Base-by-base conservation (phyloP, 2,797 vertebrate genomes). In the Danio aesculapii region DNA sequence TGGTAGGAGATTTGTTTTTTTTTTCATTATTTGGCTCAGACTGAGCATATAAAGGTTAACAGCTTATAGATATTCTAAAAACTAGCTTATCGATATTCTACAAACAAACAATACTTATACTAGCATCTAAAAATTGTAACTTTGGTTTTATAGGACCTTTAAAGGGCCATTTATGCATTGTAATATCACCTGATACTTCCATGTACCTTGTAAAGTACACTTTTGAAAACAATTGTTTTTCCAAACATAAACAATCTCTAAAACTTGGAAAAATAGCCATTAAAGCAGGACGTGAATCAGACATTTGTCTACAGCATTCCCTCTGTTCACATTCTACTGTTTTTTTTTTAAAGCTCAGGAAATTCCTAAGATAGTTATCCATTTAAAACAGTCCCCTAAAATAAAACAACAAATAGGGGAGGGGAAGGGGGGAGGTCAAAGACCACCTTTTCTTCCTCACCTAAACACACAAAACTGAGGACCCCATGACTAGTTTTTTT, bases 301-400 rank as follows among this genome's bases (percentile, higher is more conserved):
- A 57, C 13, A 13, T 73, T 16, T 13, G 62, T 39, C 30, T 58
- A 59, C 14, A 30, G 21, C n/a, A 79, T 47, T 73, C 44, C 47
- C 44, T 78, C 46, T 30, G 43, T 12, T 44, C 6, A 17, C 62
- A 80, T 44, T 17, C 19, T 8, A 50, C 30, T 16, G 21, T 43
- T 44, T 58, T 77, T 13, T 44, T 58, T 77, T 13, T n/a, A 86
- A 77, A 68, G 53, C 39, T 66, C 77, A 85, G 86, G 75, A 86
- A 86, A 86, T 85, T 76, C 86, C 86, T 74, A 17, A 73, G 75
- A 85, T 75, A 73, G 72, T 63, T 72, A 70, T 83, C 64, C 61
- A 64, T 83, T 59, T 75, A 78, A 52, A 61, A 77, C 63, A 76
- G 61, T 58, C 49, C 63, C 62, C 53, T 77, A 75, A 79, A 79